Conservation (phyloP, 2,888 invertebrate genomes). For the Eurytoma californica region DNA sequence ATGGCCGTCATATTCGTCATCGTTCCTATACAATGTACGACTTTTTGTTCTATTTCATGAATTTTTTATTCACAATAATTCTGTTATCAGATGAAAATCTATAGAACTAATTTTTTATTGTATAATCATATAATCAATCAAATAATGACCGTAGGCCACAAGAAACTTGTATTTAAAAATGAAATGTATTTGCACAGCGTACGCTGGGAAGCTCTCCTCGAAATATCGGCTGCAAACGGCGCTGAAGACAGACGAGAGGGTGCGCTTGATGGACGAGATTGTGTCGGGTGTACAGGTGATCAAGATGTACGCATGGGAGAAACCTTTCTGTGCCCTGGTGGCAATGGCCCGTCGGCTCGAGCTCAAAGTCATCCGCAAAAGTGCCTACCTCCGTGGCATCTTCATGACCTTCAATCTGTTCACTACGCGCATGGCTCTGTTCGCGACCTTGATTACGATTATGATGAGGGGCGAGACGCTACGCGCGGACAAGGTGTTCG, state of each 20-base stretch:
- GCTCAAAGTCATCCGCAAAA: conserved; percentile 78
- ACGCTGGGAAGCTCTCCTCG: conserved; percentile 72
- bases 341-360: conserved; percentile 77
- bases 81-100: too few species aligned
- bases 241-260: conserved; percentile 82
- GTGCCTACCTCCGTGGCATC: conserved; percentile 81
- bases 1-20: conserved; percentile 88
- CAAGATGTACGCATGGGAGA: conserved; percentile 89
- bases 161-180: too few species aligned
- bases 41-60: too few species aligned
- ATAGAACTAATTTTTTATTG: too few species aligned
- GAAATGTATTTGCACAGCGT: conserved; percentile 64
- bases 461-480: conserved; percentile 81
- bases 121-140: too few species aligned
- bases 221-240: conserved; percentile 78
- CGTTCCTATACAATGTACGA: conserved; percentile 88
- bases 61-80: too few species aligned
- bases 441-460: conserved; percentile 84
- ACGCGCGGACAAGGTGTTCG: conserved; percentile 82
- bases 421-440: conserved; percentile 87
- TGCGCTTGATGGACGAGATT: conserved; percentile 87
- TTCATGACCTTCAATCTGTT: conserved; percentile 87
- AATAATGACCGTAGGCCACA: too few species aligned
- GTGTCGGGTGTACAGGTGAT: conserved; percentile 85
- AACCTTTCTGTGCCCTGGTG: conserved; percentile 81